Conservation (phyloP, 2,888 invertebrate genomes). For the Aphodius sticticus region DNA sequence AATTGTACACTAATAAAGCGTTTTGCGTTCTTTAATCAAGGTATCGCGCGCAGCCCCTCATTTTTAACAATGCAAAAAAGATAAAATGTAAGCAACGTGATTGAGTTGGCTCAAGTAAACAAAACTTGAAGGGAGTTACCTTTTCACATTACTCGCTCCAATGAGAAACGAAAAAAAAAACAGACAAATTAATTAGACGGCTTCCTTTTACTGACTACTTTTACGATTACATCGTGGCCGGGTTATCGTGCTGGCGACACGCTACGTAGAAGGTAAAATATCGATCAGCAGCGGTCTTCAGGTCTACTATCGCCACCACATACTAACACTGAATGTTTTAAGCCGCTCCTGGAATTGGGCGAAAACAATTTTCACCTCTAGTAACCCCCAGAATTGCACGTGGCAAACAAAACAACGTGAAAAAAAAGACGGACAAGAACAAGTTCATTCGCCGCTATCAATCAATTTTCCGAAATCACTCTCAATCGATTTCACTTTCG, state of each 20-base stretch:
- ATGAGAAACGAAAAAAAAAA: background rate
- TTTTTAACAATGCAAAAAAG: background rate
- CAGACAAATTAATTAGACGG: conserved; percentile 4
- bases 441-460: background rate
- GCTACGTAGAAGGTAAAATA: conserved; percentile 4
- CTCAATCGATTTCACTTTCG: background rate
- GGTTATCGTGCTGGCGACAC: background rate
- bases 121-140: background rate
- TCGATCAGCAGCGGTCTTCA: background rate
- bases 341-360: background rate
- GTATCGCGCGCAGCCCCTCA: background rate
- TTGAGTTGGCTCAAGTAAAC: background rate
- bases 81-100: background rate
- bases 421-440: background rate
- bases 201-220: background rate
- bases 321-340: background rate
- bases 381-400: background rate
- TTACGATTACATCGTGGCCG: background rate
- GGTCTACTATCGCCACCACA: background rate
- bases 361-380: background rate
- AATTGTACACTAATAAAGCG: no score
- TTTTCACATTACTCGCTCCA: background rate
- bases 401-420: background rate
- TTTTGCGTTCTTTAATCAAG: background rate
- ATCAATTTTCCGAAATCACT: background rate